Evolutionary conservation across 2,888 invertebrate genomes (phyloP).

Genomic region (Galerucella nymphaeae): DNA sequence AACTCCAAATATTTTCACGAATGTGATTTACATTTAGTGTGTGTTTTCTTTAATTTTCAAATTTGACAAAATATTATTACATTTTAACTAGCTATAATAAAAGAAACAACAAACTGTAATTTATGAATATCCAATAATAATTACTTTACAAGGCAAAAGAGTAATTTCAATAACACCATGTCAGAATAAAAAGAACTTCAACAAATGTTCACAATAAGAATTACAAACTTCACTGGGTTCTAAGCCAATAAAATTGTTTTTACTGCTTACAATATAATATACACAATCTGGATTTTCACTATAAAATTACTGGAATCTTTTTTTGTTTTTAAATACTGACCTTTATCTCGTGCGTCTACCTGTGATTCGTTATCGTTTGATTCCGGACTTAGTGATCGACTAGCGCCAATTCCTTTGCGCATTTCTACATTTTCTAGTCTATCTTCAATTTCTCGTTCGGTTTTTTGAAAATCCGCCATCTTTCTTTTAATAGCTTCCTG

Average conservation of each 20-base stretch:
- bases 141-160: constrained; percentile 30
- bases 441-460: constrained; percentile 82
- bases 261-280: constrained; percentile 13
- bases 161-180: constrained; percentile 5
- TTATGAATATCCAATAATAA: background rate
- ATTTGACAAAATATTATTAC: too few species aligned
- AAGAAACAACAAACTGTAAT: constrained; percentile 23
- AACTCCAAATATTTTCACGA: too few species aligned
- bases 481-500: constrained; percentile 70
- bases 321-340: constrained; percentile 56
- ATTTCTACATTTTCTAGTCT: constrained; percentile 73
- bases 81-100: background rate
- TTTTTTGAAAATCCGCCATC: constrained; percentile 77
- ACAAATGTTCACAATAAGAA: constrained; percentile 25
- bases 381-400: constrained; percentile 62
- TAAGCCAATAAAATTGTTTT: constrained; percentile 31
- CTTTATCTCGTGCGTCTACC: constrained; percentile 62
- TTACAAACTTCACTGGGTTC: constrained; percentile 18
- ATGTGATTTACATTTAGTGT: too few species aligned
- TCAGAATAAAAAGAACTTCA: constrained; percentile 7
- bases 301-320: constrained; percentile 7
- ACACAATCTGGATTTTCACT: constrained; percentile 21
- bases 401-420: constrained; percentile 61
- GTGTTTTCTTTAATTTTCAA: too few species aligned
- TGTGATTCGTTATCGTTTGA: constrained; percentile 64